These are phyloP conservation scores for Calliphora vicina DNA, from an alignment of 1,140 invertebrate species.

Conservation along the genomic window DNA sequence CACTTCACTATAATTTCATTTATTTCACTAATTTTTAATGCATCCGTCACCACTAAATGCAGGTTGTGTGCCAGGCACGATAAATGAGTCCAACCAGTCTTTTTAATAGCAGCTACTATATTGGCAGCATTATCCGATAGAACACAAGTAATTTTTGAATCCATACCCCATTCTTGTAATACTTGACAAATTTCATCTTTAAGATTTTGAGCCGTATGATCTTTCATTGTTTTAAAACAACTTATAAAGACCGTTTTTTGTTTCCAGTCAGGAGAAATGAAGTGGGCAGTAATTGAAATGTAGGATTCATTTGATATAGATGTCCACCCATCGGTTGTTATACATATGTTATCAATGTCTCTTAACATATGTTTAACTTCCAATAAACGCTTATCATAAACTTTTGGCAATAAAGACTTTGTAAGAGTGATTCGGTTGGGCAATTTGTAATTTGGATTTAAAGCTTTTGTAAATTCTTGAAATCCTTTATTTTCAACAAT, in stretches of 20 bases:
- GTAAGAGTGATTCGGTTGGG: not conserved
- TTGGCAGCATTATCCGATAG: not conserved
- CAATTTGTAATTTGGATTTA: not conserved
- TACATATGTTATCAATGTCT: not conserved
- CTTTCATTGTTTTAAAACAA: not conserved
- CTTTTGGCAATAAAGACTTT: not conserved
- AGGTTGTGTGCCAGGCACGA: not conserved
- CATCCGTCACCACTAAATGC: not conserved
- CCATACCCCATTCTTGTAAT: not conserved
- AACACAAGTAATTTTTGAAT: not conserved
- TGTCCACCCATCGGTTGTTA: not conserved
- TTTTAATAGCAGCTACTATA: not conserved
- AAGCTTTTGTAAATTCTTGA: not conserved
- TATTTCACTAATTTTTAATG: not conserved
- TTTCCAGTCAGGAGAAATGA: not conserved
- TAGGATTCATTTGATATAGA: not conserved
- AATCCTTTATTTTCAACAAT: not conserved
- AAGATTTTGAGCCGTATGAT: not conserved
- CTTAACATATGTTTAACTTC: not conserved
- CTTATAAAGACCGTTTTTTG: not conserved
- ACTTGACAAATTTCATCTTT: not conserved
- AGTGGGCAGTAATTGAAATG: not conserved
- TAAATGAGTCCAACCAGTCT: not conserved
- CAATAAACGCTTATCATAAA: not conserved
- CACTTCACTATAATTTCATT: not conserved